Evolutionary conservation across 2,797 vertebrate genomes (phyloP).

Genomic region (Mergus octosetaceus): DNA sequence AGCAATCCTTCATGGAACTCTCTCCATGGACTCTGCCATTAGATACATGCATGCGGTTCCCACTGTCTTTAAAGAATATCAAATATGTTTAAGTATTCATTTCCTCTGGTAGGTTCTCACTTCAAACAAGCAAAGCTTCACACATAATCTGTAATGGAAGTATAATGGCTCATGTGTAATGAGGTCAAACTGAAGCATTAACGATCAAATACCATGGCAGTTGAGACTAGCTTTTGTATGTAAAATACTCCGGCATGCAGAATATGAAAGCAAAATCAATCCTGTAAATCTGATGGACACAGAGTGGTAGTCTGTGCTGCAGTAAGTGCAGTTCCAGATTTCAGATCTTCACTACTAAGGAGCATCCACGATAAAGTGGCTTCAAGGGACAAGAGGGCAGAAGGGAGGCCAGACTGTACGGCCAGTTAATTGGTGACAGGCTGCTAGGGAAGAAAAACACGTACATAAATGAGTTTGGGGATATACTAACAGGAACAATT

Average conservation of each 20-base stretch:
- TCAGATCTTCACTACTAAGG: constrained; percentile 70
- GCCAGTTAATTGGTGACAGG: constrained; percentile 72
- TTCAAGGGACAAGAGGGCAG: constrained; percentile 54
- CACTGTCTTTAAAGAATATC: constrained; percentile 45
- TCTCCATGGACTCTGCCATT: constrained; percentile 20
- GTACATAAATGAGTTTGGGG: constrained; percentile 63
- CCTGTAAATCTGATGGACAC: constrained; percentile 49
- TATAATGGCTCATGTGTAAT: constrained; percentile 60
- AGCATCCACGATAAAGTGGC: constrained; percentile 58
- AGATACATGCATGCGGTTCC: constrained; percentile 31
- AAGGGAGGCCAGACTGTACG: constrained; percentile 58
- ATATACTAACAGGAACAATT: constrained; percentile 52
- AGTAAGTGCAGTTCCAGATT: constrained; percentile 72
- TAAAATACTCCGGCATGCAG: constrained; percentile 56
- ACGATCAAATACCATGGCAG: constrained; percentile 57
- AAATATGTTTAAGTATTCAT: constrained; percentile 26
- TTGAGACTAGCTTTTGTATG: constrained; percentile 48
- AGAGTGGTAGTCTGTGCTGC: constrained; percentile 67
- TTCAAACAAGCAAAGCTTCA: constrained; percentile 71
- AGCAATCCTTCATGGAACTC: constrained; percentile 9
- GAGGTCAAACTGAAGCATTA: constrained; percentile 62
- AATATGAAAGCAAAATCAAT: constrained; percentile 64
- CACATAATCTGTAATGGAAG: constrained; percentile 46
- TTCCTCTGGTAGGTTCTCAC: constrained; percentile 52
- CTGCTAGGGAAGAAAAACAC: constrained; percentile 74